Evolutionary conservation across 92 coral and sea anemone species (phyloP), one percentile per base, ranked within the genome.

Genomic region (Palythoa grandis): DNA sequence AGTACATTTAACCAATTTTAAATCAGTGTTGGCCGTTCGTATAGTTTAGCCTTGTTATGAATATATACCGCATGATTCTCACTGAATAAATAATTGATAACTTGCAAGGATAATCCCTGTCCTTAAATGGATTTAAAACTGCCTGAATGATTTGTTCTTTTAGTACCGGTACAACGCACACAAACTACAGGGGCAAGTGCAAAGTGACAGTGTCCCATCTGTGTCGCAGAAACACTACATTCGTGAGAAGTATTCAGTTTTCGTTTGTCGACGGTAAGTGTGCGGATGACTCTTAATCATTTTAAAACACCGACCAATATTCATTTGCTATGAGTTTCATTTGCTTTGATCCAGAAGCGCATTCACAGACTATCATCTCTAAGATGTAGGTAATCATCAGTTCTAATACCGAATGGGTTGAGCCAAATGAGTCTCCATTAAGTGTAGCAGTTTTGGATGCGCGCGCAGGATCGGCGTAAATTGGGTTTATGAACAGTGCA

Each of bases 161-260:
- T 40, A 80, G 85, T 8, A 66, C 85, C 39, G 85, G 85, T 2
- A 14, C 74, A 65, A 80, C 85, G n/a, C 48, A 53, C 74, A 66
- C 47, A 29, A 80, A 80, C 50, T 80, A 80, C 63, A 47, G 48
- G 70, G 85, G 85, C 12, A 66, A 20, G 1, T 80, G 85, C 60
- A 10, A 52, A 14, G 61, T 80, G 60, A 22, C 85, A 3, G 74
- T 80, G 43, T 67, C 58, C 58, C 85, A 80, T 67, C 74, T 80
- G 39, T 80, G 85, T 15, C 73, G 24, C 58, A 80, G 14, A 16
- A 65, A 24, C 24, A 80, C 56, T 22, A 80, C 85, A 17, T 52
- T 66, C 22, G 73, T 80, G 12, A 53, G 57, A 66, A 80, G n/a
- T 52, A 48, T 80, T 8, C 58, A 52, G 48, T 80, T 80, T 25